These are phyloP conservation scores for Lysandra coridon DNA, from an alignment of 2,888 invertebrate species.

Conservation along the genomic window DNA sequence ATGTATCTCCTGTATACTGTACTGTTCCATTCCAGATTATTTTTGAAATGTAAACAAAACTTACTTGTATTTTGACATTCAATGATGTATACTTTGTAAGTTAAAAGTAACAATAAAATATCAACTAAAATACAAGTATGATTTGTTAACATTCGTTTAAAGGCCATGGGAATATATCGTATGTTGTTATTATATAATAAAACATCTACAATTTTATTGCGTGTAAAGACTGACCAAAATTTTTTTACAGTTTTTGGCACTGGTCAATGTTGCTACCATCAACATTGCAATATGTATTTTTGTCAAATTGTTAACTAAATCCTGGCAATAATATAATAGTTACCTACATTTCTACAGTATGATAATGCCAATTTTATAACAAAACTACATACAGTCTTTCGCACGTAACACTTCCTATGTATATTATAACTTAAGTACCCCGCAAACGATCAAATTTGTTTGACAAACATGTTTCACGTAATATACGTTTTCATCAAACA, in stretches of 20 bases:
- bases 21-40: not conserved
- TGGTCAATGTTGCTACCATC: not conserved
- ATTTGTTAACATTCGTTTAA: not conserved
- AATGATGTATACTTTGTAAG: not conserved
- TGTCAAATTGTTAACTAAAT: not conserved
- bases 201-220: not conserved
- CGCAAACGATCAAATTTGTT: no score
- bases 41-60: constrained; percentile 1
- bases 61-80: not conserved
- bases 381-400: not conserved
- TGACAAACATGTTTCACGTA: no score
- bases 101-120: not conserved
- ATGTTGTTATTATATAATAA: not conserved
- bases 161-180: not conserved
- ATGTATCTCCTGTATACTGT: not conserved
- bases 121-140: not conserved
- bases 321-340: not conserved
- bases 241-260: not conserved
- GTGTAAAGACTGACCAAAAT: not conserved
- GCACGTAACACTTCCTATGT: not conserved
- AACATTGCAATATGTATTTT: not conserved
- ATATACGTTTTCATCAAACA: no score
- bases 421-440: not conserved
- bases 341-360: not conserved
- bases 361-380: not conserved